A percentile compares a stretch with the other conserved stretches of the same genome.
These are phyloP conservation scores for Dromiciops gliroides DNA, from an alignment of 2,113 vertebrate species.

Conservation along the genomic window DNA sequence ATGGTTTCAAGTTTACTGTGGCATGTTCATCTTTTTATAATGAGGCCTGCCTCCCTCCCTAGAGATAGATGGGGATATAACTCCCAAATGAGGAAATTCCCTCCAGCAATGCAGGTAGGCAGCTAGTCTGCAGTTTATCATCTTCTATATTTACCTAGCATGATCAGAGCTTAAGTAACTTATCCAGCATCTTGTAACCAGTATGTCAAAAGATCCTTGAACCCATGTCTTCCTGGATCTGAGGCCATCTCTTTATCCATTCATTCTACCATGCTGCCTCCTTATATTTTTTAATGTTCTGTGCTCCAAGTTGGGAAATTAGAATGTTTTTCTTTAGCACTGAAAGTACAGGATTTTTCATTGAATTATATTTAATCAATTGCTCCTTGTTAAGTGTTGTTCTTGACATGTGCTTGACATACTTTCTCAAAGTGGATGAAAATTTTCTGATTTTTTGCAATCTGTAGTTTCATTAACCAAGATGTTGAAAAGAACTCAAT, in stretches of 20 bases:
- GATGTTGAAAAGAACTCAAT: conserved; percentile 83
- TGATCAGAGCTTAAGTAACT: background rate
- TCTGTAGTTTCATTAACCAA: conserved; percentile 68
- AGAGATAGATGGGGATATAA: conserved; percentile 7
- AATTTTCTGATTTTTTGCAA: conserved; percentile 13
- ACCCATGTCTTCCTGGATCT: background rate
- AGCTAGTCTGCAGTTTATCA: background rate
- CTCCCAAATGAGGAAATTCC: conserved; percentile 44
- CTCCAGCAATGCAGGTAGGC: conserved; percentile 21
- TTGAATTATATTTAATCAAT: background rate
- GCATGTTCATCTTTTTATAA: conserved; percentile 41
- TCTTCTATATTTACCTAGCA: background rate
- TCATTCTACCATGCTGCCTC: background rate
- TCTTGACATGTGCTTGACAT: conserved; percentile 28
- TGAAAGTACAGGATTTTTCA: conserved; percentile 18
- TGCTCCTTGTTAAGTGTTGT: conserved; percentile 22
- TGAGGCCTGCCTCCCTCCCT: conserved; percentile 20
- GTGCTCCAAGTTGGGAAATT: background rate
- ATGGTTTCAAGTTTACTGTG: background rate
- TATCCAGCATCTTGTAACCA: background rate
- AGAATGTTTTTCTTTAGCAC: background rate
- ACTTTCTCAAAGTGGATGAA: conserved; percentile 17
- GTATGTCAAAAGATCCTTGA: background rate
- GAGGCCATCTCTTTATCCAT: background rate
- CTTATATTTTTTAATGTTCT: background rate